Percentiles rank a stretch among this genome's conserved stretches.
Evolutionary conservation across 2,888 invertebrate genomes (phyloP).

Genomic region (Cinara cedri): DNA sequence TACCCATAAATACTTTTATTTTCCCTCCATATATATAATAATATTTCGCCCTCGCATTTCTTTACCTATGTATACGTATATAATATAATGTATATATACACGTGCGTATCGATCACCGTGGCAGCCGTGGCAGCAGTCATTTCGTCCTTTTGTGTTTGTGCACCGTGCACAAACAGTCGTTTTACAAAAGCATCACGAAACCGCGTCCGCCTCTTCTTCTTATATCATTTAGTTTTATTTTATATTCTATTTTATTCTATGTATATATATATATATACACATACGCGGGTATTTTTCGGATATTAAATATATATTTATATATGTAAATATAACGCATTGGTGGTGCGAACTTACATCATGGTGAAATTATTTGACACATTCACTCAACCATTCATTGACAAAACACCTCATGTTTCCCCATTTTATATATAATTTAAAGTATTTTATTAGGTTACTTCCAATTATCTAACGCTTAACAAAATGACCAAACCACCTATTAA

Average conservation of each 20-base stretch:
- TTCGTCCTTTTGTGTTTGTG: constrained; percentile 44
- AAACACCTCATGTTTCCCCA: no score
- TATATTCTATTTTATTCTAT: background rate
- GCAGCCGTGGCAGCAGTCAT: constrained; percentile 18
- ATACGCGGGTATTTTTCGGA: background rate
- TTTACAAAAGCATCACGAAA: constrained; percentile 32
- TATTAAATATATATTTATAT: background rate
- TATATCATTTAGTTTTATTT: background rate
- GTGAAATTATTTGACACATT: background rate
- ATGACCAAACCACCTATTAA: no score
- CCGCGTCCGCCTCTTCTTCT: background rate
- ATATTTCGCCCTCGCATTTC: constrained; percentile 13
- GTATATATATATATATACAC: no score
- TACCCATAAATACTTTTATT: constrained; percentile 40
- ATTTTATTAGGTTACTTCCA: no score
- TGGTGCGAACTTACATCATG: background rate
- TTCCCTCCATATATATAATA: constrained; percentile 17
- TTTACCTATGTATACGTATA: background rate
- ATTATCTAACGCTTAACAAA: no score
- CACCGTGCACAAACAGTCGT: constrained; percentile 35
- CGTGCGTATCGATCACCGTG: constrained; percentile 17
- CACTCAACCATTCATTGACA: background rate
- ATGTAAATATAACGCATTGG: no score
- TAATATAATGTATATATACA: background rate
- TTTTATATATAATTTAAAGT: no score